phyloP scores from a whole-genome alignment of 2,888 invertebrate species.

The Rhorus exstirpatorius region DNA sequence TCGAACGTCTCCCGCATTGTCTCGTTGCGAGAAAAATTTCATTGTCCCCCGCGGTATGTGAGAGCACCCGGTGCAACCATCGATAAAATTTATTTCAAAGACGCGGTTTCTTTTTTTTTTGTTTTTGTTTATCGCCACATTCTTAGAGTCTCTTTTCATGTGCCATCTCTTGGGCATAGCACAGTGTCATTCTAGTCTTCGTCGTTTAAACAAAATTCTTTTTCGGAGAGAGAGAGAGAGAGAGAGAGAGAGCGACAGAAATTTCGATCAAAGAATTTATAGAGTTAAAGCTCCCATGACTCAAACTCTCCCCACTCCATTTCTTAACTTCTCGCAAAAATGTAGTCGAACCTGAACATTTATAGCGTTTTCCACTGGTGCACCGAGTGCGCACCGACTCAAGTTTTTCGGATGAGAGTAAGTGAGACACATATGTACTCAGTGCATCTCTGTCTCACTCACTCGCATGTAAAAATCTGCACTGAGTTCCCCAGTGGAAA shows the following conservation, averaged over 20 bases:
- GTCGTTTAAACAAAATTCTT: constrained; percentile 1
- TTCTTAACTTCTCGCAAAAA: too few relatives aligned
- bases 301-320: too few relatives aligned
- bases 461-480: too few relatives aligned
- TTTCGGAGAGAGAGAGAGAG: background rate
- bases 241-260: too few relatives aligned
- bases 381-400: too few relatives aligned
- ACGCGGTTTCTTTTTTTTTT: background rate
- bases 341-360: too few relatives aligned
- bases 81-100: constrained; percentile 30
- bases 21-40: constrained; percentile 24
- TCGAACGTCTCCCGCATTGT: background rate
- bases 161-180: constrained; percentile 24
- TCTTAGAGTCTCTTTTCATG: constrained; percentile 11
- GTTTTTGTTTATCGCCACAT: background rate
- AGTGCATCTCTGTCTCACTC: too few relatives aligned
- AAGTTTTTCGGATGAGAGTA: too few relatives aligned
- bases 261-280: constrained; percentile 4
- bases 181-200: constrained; percentile 27
- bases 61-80: constrained; percentile 14
- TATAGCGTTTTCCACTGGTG: too few relatives aligned
- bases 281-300: too few relatives aligned
- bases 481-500: too few relatives aligned
- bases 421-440: too few relatives aligned
- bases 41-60: constrained; percentile 6